Evolutionary conservation across 2,797 vertebrate species (phyloP), one percentile per base, ranked within the genome.

Genomic region (Siniperca obscura): DNA sequence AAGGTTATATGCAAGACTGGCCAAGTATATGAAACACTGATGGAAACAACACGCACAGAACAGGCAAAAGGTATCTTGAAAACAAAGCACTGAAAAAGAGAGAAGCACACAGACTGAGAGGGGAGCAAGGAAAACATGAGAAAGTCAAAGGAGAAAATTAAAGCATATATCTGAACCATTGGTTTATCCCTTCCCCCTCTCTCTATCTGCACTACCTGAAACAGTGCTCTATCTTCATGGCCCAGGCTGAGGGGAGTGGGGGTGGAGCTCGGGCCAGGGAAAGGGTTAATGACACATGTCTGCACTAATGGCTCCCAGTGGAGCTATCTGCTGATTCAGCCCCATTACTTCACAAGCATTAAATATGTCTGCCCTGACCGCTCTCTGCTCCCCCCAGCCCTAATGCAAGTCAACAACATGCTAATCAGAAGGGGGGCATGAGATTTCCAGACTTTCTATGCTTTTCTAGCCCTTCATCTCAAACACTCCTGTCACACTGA

Each of bases 271-370:
- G 68, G 93, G 90, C 94, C 93, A 91, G 76, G 90, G 92, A 96
- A 96, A 94, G 96, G 96, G 95, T 97, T 96, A 96, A 96, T 96
- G 95, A 96, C 91, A 96, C 90, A 94, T 94, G 94, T 95, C 95
- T 95, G 86, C 91, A 94, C 94, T 96, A 96, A 96, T 95, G 93
- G 95, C 93, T 96, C 97, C 96, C 95, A 72, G 92, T 93, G 95
- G 96, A 96, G 92, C 95, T 93, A 94, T 97, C 95, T 96, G 96
- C 97, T 97, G 96, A 95, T 94, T 96, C 96, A 97, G 96, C 94
- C 93, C 94, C 96, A 95, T 96, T 96, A 96, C 95, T 96, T 96
- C 95, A 96, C 95, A 93, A 94, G 92, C 93, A 94, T 96, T 97
- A 96, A 96, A 96, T 96, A 96, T 93, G 95, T 95, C 95, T 96